Conservation (phyloP, 2,888 invertebrate species). For the Minunthozetes semirufus region DNA sequence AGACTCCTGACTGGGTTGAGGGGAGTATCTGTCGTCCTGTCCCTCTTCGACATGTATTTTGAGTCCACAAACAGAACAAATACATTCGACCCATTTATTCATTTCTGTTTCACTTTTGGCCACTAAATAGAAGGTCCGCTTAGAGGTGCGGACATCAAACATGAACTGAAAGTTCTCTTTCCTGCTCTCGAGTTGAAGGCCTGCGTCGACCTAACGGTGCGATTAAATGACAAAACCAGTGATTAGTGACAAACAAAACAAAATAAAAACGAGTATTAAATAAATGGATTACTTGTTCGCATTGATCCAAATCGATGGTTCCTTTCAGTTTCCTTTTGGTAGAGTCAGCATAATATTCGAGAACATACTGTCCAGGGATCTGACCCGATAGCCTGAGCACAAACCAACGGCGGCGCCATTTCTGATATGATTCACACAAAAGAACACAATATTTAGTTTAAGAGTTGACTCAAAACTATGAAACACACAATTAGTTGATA, state of each 20-base stretch:
- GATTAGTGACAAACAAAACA: neutral
- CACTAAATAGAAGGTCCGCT: slow-evolving; percentile 82
- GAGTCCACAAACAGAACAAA: slow-evolving; percentile 83
- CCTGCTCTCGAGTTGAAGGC: slow-evolving; percentile 70
- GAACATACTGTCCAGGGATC: slow-evolving; percentile 83
- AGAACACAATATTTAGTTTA: neutral
- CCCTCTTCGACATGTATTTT: slow-evolving; percentile 57
- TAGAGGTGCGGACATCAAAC: slow-evolving; percentile 81
- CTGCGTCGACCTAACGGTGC: slow-evolving; percentile 66
- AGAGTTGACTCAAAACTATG: slow-evolving; percentile 7
- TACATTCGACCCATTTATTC: slow-evolving; percentile 89
- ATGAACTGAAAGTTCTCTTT: slow-evolving; percentile 68
- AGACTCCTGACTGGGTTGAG: slow-evolving; percentile 32
- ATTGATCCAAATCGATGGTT: slow-evolving; percentile 80
- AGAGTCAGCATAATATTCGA: slow-evolving; percentile 82
- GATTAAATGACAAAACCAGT: neutral
- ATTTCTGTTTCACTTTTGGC: slow-evolving; percentile 86
- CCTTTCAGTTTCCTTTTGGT: slow-evolving; percentile 47
- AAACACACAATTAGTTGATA: slow-evolving; percentile 9
- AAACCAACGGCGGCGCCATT: slow-evolving; percentile 94
- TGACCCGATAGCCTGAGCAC: slow-evolving; percentile 82
- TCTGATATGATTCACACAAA: slow-evolving; percentile 55
- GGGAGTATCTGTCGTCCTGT: slow-evolving; percentile 33
- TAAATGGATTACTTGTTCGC: slow-evolving; percentile 70
- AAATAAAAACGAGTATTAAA: neutral